Base-by-base conservation (phyloP, 2,888 invertebrate species). In the Cheilosia grossa region DNA sequence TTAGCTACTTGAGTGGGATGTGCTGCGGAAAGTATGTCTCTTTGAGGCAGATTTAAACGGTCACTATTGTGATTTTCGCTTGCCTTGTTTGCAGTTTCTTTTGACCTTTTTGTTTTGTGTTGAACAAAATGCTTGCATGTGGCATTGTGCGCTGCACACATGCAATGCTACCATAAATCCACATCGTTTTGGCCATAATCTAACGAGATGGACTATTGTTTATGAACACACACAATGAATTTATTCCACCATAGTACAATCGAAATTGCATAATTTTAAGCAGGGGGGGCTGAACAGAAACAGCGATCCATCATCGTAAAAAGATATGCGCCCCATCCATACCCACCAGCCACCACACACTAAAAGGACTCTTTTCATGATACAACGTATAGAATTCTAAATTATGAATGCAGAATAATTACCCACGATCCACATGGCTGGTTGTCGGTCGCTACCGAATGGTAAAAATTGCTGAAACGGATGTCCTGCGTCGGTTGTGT, bases 141-240 rank as follows among this genome's bases (percentile, higher is more conserved):
- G 70, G 51, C 58, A 37, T 37, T 37, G 37, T 37, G 1, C 37
- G 10, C 19, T 47, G 9, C 51, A 51, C 42, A 64, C 69, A 64
- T 42, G 47, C 75, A 70, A 58, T 42, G 53, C 10, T 9, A 37
- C 59, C 56, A 77, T 77, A 72, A 82, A 75, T 82, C 70, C 49
- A 19, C 21, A 66, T 67, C 74, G 17, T 61, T 81, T 53, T 24
- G 30, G 40, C 27, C 58, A 37, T 82, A 77, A 82, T 77, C 77
- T 72, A 77, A 77, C 82, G 44, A 42, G 66, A 82, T 53, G 53
- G 42, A 47, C 67, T 63, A 82, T 82, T 72, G 78, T 73, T 67
- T 54, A 54, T 44, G 51, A 82, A 54, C 82, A 82, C 82, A 78
- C 82, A 82, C 78, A 73, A 73, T 51, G 33, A 42, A 82, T 73